A percentile compares a stretch with the other conserved stretches of the same genome.
phyloP scores from a whole-genome alignment of 2,888 invertebrate species.

The Zaprionus lineosus region DNA sequence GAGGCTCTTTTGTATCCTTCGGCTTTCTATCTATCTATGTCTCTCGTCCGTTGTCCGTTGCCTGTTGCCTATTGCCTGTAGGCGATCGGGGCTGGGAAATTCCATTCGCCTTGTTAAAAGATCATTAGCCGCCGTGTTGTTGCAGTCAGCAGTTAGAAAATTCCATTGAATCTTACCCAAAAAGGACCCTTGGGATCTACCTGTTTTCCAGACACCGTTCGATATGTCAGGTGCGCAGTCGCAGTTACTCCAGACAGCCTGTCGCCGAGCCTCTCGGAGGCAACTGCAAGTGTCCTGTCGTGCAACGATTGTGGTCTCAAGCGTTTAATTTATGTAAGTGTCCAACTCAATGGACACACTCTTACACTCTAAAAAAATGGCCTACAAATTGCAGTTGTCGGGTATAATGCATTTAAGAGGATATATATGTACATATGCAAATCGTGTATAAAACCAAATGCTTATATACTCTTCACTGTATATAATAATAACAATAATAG shows the following conservation, averaged over 20 bases:
- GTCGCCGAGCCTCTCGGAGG: conserved; percentile 59
- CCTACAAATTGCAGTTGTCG: neutral
- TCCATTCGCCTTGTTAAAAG: conserved; percentile 80
- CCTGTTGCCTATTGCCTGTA: conserved; percentile 21
- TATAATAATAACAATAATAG: too few species aligned
- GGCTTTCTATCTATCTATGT: too few species aligned
- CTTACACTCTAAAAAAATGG: too few species aligned
- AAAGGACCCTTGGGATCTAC: conserved; percentile 41
- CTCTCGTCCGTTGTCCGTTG: conserved; percentile 16
- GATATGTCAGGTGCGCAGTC: conserved; percentile 62
- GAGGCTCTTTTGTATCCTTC: too few species aligned
- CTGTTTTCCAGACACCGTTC: conserved; percentile 31
- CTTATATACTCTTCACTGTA: too few species aligned
- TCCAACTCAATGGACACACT: too few species aligned
- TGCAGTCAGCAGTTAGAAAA: conserved; percentile 38
- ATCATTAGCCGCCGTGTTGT: conserved; percentile 77
- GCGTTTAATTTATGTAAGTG: conserved; percentile 51
- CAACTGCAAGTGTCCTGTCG: conserved; percentile 40
- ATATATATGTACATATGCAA: too few species aligned
- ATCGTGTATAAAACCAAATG: too few species aligned
- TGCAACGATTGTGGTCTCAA: conserved; percentile 69
- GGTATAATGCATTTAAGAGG: too few species aligned
- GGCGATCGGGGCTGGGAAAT: conserved; percentile 58
- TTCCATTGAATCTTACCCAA: conserved; percentile 60
- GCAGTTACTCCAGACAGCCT: conserved; percentile 61